Base-by-base conservation (phyloP, 1,140 invertebrate species). In the Drosophila pachea region DNA sequence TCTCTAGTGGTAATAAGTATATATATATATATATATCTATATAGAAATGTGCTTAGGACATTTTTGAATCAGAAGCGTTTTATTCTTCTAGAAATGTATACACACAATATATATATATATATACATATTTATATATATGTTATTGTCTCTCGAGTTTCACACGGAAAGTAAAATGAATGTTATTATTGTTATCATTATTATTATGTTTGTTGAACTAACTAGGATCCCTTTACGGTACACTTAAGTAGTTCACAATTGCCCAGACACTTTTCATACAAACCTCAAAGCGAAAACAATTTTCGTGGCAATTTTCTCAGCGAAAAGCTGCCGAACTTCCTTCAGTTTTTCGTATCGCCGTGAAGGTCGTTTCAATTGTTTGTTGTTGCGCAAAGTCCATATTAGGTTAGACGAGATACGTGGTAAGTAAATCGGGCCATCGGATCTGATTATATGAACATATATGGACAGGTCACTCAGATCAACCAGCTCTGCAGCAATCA, bases 391-490 rank as follows among this genome's bases (percentile, higher is more conserved):
- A 60, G 45, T 45, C 31, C 31, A 29, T 12, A 52, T 12, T 52
- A 35, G 31, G 31, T n/a, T 56, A 56, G 54, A 45, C 11, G 33
- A 48, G 29, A 22, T 3, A 22, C 47, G 49, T 63, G 65, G 65
- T 68, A 68, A 68, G 65, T 68, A 68, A 55, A 48, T 53, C 50
- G 33, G 50, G 59, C 5, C 29, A 40, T 48, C 22, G 22, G n/a
- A 47, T 40, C 22, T 54, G 35, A 55, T 54, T 14, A n/a, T n/a
- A 54, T 68, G 59, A 49, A 55, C 59, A 62, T 56, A 32, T 42
- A 32, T 42, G 54, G 42, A 61, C 56, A 68, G 48, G 33, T 55
- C 60, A 63, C 52, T 43, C 52, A 22, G 40, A 1, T 22, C n/a
- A n/a, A 11, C 14, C n/a, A 68, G 31, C 36, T 33, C 42, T 54